Conservation (phyloP, 2,888 invertebrate genomes). For the Pammene aurita region DNA sequence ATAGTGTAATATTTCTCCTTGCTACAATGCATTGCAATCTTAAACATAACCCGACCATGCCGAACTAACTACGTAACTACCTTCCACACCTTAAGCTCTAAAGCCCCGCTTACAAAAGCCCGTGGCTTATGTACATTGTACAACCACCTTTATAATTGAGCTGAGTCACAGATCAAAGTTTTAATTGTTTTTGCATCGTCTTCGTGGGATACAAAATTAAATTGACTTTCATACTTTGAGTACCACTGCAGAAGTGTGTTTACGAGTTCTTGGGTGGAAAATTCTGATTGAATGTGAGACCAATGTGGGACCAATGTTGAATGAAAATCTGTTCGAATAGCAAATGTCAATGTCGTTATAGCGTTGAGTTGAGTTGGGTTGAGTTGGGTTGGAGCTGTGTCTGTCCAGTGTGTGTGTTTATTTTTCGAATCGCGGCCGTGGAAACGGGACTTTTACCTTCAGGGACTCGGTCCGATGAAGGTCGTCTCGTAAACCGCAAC, state of each 20-base stretch:
- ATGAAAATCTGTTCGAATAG: no score
- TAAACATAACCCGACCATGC: constrained; percentile 5
- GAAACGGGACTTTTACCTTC: constrained; percentile 14
- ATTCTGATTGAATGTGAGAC: no score
- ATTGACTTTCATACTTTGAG: constrained; percentile 18
- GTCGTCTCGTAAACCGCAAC: constrained; percentile 23
- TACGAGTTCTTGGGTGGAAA: not conserved
- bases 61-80: constrained; percentile 10
- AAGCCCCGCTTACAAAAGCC: constrained; percentile 20
- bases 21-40: constrained; percentile 15
- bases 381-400: no score
- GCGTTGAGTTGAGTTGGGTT: no score
- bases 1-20: constrained; percentile 3
- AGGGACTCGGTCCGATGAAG: constrained; percentile 6
- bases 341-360: no score
- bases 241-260: constrained; percentile 1
- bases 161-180: constrained; percentile 32
- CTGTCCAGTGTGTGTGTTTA: no score
- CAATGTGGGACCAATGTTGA: no score
- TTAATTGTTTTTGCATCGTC: constrained; percentile 36
- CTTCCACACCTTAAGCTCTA: constrained; percentile 8
- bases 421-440: no score
- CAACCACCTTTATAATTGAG: constrained; percentile 33
- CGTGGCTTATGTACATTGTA: constrained; percentile 5
- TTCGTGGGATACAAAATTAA: constrained; percentile 16